Conservation (phyloP, 2,113 vertebrate genomes). For the Acanthisitta chloris region DNA sequence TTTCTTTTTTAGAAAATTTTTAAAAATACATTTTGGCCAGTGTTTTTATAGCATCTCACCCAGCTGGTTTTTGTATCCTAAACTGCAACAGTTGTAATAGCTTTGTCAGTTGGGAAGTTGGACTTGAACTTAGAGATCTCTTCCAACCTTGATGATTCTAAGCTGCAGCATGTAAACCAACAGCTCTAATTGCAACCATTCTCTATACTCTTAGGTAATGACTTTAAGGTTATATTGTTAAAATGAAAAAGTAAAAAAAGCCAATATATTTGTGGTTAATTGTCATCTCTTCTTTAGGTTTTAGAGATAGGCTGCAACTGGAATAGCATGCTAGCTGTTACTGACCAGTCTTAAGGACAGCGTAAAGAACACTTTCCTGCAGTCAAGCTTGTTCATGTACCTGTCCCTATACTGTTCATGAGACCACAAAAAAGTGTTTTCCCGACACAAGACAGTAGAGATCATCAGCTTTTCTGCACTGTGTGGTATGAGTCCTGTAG, state of each 20-base stretch:
- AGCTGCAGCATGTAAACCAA: background rate
- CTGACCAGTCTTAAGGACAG: background rate
- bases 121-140: no score
- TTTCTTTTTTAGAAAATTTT: fast-evolving
- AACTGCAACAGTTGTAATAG: background rate
- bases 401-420: background rate
- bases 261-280: background rate
- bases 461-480: background rate
- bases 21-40: background rate
- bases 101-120: background rate
- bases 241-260: background rate
- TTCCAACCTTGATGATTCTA: no score
- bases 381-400: background rate
- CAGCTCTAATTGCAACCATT: background rate
- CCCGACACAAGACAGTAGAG: background rate
- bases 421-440: background rate
- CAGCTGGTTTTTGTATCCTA: background rate
- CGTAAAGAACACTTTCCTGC: background rate
- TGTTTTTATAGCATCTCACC: background rate
- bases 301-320: background rate
- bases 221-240: background rate
- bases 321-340: background rate
- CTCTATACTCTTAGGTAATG: background rate
- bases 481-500: background rate
- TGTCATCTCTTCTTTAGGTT: background rate